Percentiles rank a stretch among this genome's conserved stretches.
Evolutionary conservation across 1,140 invertebrate genomes (phyloP).

Genomic region (Cydia fagiglandana): DNA sequence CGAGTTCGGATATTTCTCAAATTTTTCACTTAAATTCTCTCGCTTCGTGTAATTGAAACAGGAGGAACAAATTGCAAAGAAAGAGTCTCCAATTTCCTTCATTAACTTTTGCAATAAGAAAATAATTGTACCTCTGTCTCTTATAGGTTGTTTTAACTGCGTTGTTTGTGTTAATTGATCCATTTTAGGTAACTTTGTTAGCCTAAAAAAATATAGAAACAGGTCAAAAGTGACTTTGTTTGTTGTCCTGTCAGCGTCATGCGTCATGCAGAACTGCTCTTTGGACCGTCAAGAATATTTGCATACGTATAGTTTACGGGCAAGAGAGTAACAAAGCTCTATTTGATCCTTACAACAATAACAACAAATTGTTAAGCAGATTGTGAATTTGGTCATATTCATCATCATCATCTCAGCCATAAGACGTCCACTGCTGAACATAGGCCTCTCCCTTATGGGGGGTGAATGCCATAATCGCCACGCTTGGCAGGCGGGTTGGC

Average conservation of each 20-base stretch:
- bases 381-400: too few relatives aligned
- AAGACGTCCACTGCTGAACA: too few relatives aligned
- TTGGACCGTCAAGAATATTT: background rate
- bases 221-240: background rate
- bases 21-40: slow-evolving; percentile 41
- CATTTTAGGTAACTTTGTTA: background rate
- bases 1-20: slow-evolving; percentile 38
- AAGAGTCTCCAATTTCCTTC: slow-evolving; percentile 24
- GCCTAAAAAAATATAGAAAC: background rate
- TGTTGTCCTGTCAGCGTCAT: background rate
- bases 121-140: slow-evolving; percentile 20
- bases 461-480: too few relatives aligned
- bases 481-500: too few relatives aligned
- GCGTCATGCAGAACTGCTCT: background rate
- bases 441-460: too few relatives aligned
- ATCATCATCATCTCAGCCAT: too few relatives aligned
- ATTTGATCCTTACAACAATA: background rate
- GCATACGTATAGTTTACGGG: background rate
- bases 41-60: slow-evolving; percentile 29
- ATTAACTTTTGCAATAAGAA: slow-evolving; percentile 28
- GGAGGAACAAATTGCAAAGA: slow-evolving; percentile 29
- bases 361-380: too few relatives aligned
- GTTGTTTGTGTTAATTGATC: slow-evolving; percentile 1
- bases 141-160: background rate
- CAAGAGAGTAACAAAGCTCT: background rate